These are phyloP conservation scores for Zoanthus sansibaricus DNA, from an alignment of 92 coral and sea anemone genomes.

Conservation along the genomic window DNA sequence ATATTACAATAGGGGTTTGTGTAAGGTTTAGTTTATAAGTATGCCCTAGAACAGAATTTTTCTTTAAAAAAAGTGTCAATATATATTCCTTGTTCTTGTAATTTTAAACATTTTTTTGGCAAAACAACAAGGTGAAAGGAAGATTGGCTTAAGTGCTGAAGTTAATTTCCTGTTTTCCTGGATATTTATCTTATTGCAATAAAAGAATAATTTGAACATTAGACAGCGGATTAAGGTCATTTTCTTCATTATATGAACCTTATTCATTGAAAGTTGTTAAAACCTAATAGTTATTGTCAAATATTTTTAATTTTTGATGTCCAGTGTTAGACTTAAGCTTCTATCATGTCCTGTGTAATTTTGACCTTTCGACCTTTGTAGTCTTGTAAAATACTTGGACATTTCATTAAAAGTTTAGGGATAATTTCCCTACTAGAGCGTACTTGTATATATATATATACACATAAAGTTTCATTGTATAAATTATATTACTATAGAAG, in stretches of 20 bases:
- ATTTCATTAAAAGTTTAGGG: no score
- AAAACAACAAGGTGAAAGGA: not conserved
- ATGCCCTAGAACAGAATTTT: not conserved
- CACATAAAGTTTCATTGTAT: no score
- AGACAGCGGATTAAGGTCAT: not conserved
- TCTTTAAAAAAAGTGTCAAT: not conserved
- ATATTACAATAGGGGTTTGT: no score
- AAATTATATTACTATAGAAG: no score
- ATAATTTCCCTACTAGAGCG: no score
- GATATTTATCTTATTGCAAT: not conserved
- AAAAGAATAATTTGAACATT: not conserved
- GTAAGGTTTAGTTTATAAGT: not conserved
- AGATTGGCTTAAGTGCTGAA: not conserved
- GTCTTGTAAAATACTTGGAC: not conserved
- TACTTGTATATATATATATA: no score
- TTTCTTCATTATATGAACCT: not conserved
- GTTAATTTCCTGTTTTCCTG: slow-evolving; percentile 18
- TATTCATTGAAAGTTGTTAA: not conserved
- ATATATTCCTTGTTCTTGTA: no score
- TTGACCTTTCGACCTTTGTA: slow-evolving; percentile 33
- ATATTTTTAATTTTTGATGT: not conserved
- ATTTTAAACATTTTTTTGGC: no score
- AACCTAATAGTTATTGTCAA: not conserved
- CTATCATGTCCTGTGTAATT: not conserved
- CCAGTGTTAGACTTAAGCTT: not conserved